Conservation (phyloP, 2,797 vertebrate species). For the Chelonia mydas region DNA sequence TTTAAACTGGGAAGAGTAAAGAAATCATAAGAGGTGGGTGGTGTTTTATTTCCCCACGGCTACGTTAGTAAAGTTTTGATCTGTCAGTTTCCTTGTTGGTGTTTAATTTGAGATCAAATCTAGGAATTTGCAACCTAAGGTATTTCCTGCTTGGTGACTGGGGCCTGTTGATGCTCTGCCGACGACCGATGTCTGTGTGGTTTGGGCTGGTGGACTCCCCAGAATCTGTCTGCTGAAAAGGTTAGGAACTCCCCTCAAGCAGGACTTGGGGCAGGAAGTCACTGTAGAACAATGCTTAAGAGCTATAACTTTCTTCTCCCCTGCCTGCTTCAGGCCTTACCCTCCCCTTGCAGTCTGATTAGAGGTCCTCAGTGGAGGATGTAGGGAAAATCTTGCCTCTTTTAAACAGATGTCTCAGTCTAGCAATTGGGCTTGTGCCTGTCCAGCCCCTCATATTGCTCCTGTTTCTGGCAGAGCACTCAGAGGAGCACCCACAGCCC, state of each 20-base stretch:
- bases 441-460: rapidly evolving
- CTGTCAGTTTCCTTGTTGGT: not conserved
- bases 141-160: not conserved
- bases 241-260: not conserved
- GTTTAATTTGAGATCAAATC: not conserved
- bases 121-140: rapidly evolving
- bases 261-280: not conserved
- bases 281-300: not conserved
- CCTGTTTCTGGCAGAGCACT: not conserved
- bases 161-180: not conserved
- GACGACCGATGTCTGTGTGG: not conserved
- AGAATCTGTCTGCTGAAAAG: rapidly evolving
- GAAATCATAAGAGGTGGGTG: not conserved
- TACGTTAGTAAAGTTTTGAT: not conserved
- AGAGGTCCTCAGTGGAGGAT: not conserved
- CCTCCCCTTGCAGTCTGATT: not conserved
- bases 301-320: not conserved
- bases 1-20: not conserved
- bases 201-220: not conserved
- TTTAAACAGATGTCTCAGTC: not conserved
- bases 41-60: not conserved
- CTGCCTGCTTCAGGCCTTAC: not conserved
- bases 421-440: not conserved
- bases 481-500: not conserved
- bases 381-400: rapidly evolving